Evolutionary conservation across 2,113 vertebrate species (phyloP), one percentile per base, ranked within the genome.

Genomic region (Hippocampus guttulatus): DNA sequence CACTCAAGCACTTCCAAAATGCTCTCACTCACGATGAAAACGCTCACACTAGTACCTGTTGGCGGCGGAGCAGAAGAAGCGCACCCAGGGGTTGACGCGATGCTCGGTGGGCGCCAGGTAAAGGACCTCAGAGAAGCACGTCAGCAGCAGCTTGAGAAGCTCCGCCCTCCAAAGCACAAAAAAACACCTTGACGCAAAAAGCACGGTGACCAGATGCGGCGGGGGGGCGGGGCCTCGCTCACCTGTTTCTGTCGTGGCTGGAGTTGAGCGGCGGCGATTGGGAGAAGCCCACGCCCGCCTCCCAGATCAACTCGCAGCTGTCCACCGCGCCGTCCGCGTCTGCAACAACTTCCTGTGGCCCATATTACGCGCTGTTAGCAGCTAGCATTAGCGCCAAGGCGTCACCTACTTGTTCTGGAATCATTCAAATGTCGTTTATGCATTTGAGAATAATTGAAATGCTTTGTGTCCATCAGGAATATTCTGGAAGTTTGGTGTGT

Each of bases 251-350:
- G 88, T 99, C 97, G 8, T 98, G 94, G 82, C 88, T 67, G 81
- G 95, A 96, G 92, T 92, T 98, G 23, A 91, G 95, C 40, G 94
- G 93, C 0, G 97, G 97, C 0, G 97, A 93, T 75, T 97, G 95
- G 70, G 97, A 95, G 27, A 98, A 98, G 78, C 97, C 97, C 77
- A 99, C 97, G 0, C 97, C 97, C 0, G 97, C 95, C 89, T 98
- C 97, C 97, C 97, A 99, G 90, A 99, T 99, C 92, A 96, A 97
- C 80, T 99, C 97, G 72, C 97, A 99, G 91, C 97, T 99, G 92
- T 99, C 97, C 0, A 99, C 92, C n/a, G 94, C 92, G 51, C 6
- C n/a, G 52, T 20, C 49, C 18, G 52, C n/a, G 52, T 20, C 49
- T 12, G 21, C 87, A 78, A 96, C 96, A 84, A 95, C 95, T 0